Conservation (phyloP, 2,797 vertebrate genomes). For the Microhierax caerulescens region DNA sequence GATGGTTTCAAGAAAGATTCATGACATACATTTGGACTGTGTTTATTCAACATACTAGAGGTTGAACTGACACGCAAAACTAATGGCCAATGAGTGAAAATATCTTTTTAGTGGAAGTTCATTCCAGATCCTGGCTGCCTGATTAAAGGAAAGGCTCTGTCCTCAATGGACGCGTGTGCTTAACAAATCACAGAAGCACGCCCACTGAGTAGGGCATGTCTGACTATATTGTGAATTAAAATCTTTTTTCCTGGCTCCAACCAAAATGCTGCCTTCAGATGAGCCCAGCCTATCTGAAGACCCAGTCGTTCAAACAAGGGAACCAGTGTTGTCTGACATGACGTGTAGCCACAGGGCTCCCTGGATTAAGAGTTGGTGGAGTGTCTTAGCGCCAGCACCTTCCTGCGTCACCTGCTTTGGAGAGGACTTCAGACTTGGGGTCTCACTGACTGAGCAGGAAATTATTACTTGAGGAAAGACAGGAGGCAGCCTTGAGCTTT, state of each 20-base stretch:
- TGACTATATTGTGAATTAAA: neutral
- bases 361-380: neutral
- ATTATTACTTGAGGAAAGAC: neutral
- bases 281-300: neutral
- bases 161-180: neutral
- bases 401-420: neutral
- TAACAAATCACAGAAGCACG: neutral
- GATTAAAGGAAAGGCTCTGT: neutral
- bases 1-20: neutral
- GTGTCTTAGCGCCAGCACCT: neutral
- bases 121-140: neutral
- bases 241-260: neutral
- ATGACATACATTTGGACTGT: accelerated
- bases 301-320: neutral
- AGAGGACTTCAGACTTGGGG: neutral
- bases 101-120: neutral
- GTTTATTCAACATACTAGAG: neutral
- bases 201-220: neutral
- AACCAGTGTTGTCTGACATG: neutral
- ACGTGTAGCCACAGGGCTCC: neutral
- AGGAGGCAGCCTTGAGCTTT: neutral
- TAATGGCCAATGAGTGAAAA: neutral
- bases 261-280: neutral
- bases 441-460: neutral
- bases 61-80: neutral